phyloP scores from a whole-genome alignment of 2,888 invertebrate genomes.

The Metellina segmentata region DNA sequence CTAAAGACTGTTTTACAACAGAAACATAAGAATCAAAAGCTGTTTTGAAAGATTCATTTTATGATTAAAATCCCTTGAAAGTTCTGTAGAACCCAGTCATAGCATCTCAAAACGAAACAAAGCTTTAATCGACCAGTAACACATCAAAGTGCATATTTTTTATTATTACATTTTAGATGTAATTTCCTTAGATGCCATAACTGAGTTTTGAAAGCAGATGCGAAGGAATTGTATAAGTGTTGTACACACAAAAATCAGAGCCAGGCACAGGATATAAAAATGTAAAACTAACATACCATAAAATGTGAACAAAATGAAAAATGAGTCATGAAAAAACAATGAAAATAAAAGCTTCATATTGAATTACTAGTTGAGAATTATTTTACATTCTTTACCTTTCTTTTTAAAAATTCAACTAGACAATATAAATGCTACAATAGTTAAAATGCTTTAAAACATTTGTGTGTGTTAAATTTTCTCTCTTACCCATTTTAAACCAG shows the following conservation, averaged over 20 bases:
- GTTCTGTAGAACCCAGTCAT: background rate
- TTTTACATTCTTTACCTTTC: too few species aligned
- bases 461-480: too few species aligned
- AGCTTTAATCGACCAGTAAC: background rate
- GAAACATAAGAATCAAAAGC: background rate
- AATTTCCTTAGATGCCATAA: background rate
- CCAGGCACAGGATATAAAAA: conserved; percentile 33
- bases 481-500: too few species aligned
- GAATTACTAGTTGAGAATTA: too few species aligned
- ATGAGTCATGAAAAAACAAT: too few species aligned
- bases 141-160: background rate
- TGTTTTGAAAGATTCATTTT: conserved; percentile 15
- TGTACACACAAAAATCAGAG: conserved; percentile 25
- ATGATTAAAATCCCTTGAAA: conserved; percentile 4
- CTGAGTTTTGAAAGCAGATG: background rate
- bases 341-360: too few species aligned
- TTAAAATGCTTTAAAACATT: too few species aligned
- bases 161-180: background rate
- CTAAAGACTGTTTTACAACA: conserved; percentile 1
- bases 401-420: too few species aligned
- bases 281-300: conserved; percentile 2
- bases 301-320: background rate
- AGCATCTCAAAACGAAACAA: background rate
- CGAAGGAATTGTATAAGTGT: background rate
- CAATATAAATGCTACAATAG: too few species aligned